These are phyloP conservation scores for Hemicentrotus pulcherrimus DNA, from an alignment of 35 echinoderm and acorn worm genomes.

Conservation along the genomic window DNA sequence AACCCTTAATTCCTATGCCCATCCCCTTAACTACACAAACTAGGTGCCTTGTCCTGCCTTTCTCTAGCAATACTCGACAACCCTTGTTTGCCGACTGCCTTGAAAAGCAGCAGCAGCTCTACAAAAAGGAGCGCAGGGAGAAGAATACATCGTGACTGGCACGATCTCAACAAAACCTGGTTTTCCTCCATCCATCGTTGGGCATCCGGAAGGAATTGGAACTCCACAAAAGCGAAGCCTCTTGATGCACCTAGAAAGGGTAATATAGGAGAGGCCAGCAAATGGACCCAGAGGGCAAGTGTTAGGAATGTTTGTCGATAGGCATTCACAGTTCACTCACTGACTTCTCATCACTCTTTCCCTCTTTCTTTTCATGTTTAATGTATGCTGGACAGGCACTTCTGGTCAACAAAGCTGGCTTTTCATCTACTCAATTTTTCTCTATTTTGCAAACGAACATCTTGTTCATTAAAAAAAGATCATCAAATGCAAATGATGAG, in stretches of 20 bases:
- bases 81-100: slow-evolving; percentile 18
- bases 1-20: not conserved
- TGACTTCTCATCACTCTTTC: not conserved
- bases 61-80: slow-evolving; percentile 31
- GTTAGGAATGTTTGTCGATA: slow-evolving; percentile 23
- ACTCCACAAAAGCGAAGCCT: slow-evolving; percentile 99
- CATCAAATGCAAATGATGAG: not conserved
- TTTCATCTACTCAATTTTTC: not conserved
- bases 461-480: not conserved
- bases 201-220: slow-evolving; percentile 98
- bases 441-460: not conserved
- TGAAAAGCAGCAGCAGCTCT: slow-evolving; percentile 24
- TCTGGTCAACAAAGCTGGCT: not conserved
- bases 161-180: slow-evolving; percentile 94
- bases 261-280: slow-evolving; percentile 53
- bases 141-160: slow-evolving; percentile 62
- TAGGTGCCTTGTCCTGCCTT: not conserved
- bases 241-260: slow-evolving; percentile 96
- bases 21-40: not conserved
- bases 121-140: not conserved
- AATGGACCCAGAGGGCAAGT: slow-evolving; percentile 42
- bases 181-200: slow-evolving; percentile 99
- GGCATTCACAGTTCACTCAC: not conserved
- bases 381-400: slow-evolving; percentile 30
- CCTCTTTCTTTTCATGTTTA: not conserved